Evolutionary conservation across 2,888 invertebrate species (phyloP).

Genomic region (Colletes collaris): DNA sequence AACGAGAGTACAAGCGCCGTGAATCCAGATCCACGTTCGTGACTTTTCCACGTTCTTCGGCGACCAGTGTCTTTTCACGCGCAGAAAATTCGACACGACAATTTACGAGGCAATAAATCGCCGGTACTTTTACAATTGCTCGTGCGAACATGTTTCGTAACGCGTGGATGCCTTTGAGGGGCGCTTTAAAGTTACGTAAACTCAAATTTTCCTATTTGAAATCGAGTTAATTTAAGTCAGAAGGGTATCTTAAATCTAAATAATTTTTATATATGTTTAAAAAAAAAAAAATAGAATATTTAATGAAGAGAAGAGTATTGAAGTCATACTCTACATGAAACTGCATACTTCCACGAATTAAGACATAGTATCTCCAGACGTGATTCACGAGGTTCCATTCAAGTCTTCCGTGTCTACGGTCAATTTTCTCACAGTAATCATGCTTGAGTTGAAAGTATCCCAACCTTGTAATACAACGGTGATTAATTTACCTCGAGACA

Average conservation of each 20-base stretch:
- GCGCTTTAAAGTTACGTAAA: constrained; percentile 7
- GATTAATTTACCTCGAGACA: no score
- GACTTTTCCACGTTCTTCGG: background rate
- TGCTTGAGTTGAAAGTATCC: background rate
- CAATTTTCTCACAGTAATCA: background rate
- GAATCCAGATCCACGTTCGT: constrained; percentile 2
- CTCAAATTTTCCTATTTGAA: background rate
- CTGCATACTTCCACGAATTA: background rate
- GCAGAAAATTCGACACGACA: background rate
- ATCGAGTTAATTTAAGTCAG: no score
- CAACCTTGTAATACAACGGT: no score
- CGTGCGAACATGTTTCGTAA: constrained; percentile 25
- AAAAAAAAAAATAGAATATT: background rate
- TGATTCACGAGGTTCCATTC: constrained; percentile 29
- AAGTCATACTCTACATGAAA: background rate
- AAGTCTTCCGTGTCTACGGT: background rate
- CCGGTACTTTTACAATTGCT: background rate
- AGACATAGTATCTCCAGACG: background rate
- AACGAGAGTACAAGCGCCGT: constrained; percentile 6
- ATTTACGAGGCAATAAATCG: no score
- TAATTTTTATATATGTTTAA: no score
- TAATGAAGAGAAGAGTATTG: background rate
- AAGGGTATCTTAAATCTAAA: no score
- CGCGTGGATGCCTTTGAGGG: background rate
- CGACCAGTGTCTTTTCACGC: background rate